These are phyloP conservation scores for Calycopis cecrops DNA, from an alignment of 1,140 invertebrate genomes.

Conservation along the genomic window DNA sequence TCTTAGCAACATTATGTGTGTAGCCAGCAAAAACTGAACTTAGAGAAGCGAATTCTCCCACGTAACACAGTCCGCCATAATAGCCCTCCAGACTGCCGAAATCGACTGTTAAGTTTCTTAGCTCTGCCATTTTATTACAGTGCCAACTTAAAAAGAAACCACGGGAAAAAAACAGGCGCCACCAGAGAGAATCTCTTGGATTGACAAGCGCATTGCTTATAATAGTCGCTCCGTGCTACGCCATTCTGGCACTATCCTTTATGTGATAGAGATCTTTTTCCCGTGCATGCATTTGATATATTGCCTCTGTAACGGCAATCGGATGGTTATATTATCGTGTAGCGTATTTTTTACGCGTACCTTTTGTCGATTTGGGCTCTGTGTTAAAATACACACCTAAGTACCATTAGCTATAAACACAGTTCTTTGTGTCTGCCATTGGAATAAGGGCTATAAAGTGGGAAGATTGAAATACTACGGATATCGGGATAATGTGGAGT, in stretches of 20 bases:
- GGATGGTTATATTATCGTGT: constrained; percentile 61
- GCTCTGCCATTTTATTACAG: constrained; percentile 66
- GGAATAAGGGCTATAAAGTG: constrained; percentile 67
- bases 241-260: constrained; percentile 8
- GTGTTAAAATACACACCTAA: constrained; percentile 75
- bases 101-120: constrained; percentile 64
- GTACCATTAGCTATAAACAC: constrained; percentile 73
- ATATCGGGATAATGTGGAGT: constrained; percentile 41
- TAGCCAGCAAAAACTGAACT: constrained; percentile 32
- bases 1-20: background rate
- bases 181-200: constrained; percentile 49
- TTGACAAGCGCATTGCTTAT: constrained; percentile 19
- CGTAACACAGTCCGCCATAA: constrained; percentile 42
- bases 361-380: constrained; percentile 60
- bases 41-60: constrained; percentile 39
- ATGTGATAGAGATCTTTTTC: constrained; percentile 19
- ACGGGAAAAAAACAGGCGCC: constrained; percentile 69
- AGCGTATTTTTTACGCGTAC: constrained; percentile 61
- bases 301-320: constrained; percentile 35
- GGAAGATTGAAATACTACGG: constrained; percentile 47
- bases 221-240: background rate
- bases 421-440: constrained; percentile 67
- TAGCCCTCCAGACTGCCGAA: constrained; percentile 49
- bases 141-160: constrained; percentile 60
- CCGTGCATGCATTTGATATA: constrained; percentile 10